Percentiles rank a stretch among this genome's conserved stretches.
Conservation (phyloP, 1,140 invertebrate species). For the Drosophila navojoa region DNA sequence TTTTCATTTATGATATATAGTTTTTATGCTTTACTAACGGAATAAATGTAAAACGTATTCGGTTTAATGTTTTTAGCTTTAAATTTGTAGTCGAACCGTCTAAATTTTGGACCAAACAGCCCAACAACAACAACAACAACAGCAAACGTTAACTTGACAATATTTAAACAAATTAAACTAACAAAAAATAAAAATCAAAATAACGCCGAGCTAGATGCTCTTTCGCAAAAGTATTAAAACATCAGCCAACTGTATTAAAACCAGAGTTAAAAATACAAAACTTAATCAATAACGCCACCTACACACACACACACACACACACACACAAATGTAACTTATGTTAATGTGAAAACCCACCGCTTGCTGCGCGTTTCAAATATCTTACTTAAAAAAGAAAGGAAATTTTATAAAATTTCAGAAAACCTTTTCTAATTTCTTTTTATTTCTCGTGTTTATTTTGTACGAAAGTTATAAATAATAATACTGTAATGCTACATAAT, state of each 20-base stretch:
- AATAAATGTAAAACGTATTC: conserved; percentile 19
- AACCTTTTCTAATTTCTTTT: conserved; percentile 1
- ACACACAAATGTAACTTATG: conserved; percentile 36
- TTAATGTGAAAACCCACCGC: conserved; percentile 77
- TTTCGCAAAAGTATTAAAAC: conserved; percentile 70
- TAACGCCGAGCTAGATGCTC: conserved; percentile 43
- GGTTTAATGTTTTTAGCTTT: conserved; percentile 8
- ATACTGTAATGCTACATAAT: conserved; percentile 14
- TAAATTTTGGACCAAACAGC: conserved; percentile 56
- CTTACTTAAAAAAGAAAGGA: conserved; percentile 16
- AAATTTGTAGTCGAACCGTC: neutral
- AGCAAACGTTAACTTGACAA: conserved; percentile 49
- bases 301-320: conserved; percentile 22
- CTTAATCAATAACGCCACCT: conserved; percentile 22
- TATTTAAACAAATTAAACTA: conserved; percentile 11
- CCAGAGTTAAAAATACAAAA: conserved; percentile 34
- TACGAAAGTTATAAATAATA: conserved; percentile 29
- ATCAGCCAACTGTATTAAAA: conserved; percentile 72
- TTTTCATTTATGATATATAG: conserved; percentile 7
- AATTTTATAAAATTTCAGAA: conserved; percentile 6
- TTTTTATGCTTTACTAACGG: conserved; percentile 16
- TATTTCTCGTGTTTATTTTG: conserved; percentile 12
- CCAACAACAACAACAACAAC: conserved; percentile 32
- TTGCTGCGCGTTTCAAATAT: conserved; percentile 73
- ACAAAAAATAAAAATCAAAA: conserved; percentile 9